Conservation (phyloP, 23 tunicate genomes). For the Botrylloides violaceus region DNA sequence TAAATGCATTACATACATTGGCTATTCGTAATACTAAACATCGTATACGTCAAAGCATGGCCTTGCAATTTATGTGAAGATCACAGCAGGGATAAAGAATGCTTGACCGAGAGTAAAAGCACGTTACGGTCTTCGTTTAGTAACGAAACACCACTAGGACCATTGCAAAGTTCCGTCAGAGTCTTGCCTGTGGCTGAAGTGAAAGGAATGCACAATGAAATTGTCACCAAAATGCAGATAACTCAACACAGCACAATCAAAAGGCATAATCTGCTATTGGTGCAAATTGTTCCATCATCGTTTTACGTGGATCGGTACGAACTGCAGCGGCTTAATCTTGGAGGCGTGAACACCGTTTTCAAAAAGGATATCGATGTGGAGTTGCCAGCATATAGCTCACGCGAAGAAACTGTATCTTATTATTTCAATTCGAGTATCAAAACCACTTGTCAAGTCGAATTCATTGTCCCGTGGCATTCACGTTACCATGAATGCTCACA, state of each 20-base stretch:
- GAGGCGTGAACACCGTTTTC: neutral
- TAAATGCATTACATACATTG: neutral
- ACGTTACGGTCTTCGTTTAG: too few relatives aligned
- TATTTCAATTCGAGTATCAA: neutral
- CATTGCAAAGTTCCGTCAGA: too few relatives aligned
- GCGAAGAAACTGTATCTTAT: neutral
- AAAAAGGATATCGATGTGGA: constrained; percentile 15
- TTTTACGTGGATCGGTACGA: constrained; percentile 68
- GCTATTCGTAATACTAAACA: neutral
- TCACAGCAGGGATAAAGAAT: neutral
- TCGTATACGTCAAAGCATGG: neutral
- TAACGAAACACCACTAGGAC: too few relatives aligned
- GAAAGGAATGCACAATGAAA: constrained; percentile 14
- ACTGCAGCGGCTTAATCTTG: constrained; percentile 7
- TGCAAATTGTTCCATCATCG: constrained; percentile 34
- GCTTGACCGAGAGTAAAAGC: too few relatives aligned
- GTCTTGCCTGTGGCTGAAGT: neutral
- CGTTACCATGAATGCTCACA: constrained; percentile 9
- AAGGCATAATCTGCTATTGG: neutral
- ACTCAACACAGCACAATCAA: neutral
- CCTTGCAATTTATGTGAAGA: constrained; percentile 8
- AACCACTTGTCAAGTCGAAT: neutral
- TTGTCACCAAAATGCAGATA: neutral
- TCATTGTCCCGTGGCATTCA: constrained; percentile 18
- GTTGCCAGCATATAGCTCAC: neutral